Conservation (phyloP, 2,797 vertebrate genomes). For the Oryzias sinensis region DNA sequence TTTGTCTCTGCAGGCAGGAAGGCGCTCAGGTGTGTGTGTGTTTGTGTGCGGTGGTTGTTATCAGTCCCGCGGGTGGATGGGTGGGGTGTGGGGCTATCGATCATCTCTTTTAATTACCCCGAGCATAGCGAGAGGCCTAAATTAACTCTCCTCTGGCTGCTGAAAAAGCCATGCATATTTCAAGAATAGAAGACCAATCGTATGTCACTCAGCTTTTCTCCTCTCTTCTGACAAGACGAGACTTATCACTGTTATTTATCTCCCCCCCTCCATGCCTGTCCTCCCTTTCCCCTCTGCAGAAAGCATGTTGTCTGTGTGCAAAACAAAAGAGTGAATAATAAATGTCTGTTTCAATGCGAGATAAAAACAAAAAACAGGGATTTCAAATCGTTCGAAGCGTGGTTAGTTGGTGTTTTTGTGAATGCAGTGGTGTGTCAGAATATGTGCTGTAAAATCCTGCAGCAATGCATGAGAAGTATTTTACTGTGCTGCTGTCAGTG, state of each 20-base stretch:
- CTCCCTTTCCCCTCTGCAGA: constrained; percentile 24
- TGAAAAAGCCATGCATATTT: constrained; percentile 85
- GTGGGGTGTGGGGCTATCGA: constrained; percentile 78
- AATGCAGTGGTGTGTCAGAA: constrained; percentile 38
- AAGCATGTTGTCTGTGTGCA: constrained; percentile 68
- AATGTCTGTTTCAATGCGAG: constrained; percentile 47
- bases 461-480: constrained; percentile 69
- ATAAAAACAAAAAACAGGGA: constrained; percentile 49
- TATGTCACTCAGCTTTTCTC: constrained; percentile 78
- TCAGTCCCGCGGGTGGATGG: constrained; percentile 75
- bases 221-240: constrained; percentile 71
- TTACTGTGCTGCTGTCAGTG: constrained; percentile 72
- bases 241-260: constrained; percentile 83
- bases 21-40: not conserved
- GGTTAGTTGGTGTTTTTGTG: constrained; percentile 32
- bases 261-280: not conserved
- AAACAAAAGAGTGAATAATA: constrained; percentile 77
- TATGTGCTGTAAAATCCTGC: constrained; percentile 58
- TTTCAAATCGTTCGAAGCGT: constrained; percentile 37
- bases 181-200: constrained; percentile 74
- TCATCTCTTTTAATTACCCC: constrained; percentile 88
- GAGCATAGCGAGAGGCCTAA: constrained; percentile 81
- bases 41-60: constrained; percentile 68
- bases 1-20: constrained; percentile 17
- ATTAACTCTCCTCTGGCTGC: constrained; percentile 82